These are phyloP conservation scores for Danaus chrysippus DNA, from an alignment of 2,888 invertebrate genomes.

Conservation along the genomic window DNA sequence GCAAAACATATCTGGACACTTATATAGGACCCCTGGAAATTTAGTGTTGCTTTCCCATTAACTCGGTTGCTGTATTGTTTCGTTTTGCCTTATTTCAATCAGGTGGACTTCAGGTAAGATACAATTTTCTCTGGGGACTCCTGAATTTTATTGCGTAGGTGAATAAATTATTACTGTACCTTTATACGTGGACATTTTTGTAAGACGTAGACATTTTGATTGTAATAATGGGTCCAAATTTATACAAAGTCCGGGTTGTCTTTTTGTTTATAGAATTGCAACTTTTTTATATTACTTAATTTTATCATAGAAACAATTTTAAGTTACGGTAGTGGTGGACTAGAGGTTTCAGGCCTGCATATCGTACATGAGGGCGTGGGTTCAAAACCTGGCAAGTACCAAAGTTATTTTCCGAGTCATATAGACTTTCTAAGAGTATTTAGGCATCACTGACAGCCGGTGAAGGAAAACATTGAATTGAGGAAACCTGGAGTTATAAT, in stretches of 20 bases:
- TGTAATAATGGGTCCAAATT: no score
- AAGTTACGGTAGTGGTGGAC: no score
- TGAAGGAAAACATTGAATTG: no score
- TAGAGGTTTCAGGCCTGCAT: no score
- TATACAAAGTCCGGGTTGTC: no score
- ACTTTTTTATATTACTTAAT: neutral
- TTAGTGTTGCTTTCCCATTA: constrained; percentile 61
- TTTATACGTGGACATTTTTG: constrained; percentile 6
- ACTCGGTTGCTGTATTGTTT: constrained; percentile 63
- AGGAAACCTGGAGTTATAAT: no score
- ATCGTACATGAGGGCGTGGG: no score
- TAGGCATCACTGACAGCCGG: no score
- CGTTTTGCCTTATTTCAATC: constrained; percentile 62
- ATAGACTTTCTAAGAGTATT: no score
- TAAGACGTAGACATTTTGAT: constrained; percentile 46
- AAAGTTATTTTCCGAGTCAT: no score
- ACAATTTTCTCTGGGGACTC: constrained; percentile 24
- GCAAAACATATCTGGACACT: constrained; percentile 24
- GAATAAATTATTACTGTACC: constrained; percentile 24
- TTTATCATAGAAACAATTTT: neutral
- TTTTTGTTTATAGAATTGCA: neutral
- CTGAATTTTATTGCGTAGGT: constrained; percentile 26
- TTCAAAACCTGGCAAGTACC: no score
- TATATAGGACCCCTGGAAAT: constrained; percentile 43
- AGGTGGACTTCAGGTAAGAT: constrained; percentile 38